Evolutionary conservation across 2,797 vertebrate species (phyloP), one percentile per base, ranked within the genome.

Genomic region (Myripristis jacobus): DNA sequence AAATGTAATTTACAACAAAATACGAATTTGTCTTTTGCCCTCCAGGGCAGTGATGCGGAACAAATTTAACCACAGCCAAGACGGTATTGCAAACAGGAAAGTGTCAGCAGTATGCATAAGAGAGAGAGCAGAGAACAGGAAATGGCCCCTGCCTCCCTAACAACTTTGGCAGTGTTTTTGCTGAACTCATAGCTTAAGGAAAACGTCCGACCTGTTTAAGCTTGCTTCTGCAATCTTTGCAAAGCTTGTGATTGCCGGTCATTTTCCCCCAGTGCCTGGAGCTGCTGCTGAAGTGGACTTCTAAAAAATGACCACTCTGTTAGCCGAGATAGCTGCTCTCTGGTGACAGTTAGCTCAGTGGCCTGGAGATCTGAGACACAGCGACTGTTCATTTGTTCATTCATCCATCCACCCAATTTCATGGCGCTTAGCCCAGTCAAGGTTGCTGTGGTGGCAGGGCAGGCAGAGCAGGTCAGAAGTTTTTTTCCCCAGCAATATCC

Each of bases 21-120:
- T 34, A 27, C 34, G 18, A 53, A 50, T 13, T 50, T 51, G 59
- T 55, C 11, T 34, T 51, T 51, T 22, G 8, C 41, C 43, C 65
- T 21, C 43, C 53, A n/a, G 24, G 24, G 10, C n/a, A 21, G 50
- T 60, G 27, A 77, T 56, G 34, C 27, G 8, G n/a, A 27, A 38
- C 53, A 50, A 31, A 15, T 47, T 18, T 3, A 64, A 11, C 3
- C 65, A 59, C 21, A 47, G n/a, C 34, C 25, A 9, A 25, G 16
- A 57, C 72, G 74, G 46, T 2, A 10, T 19, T 38, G 11, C 16
- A 52, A 73, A 78, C 48, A 48, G 5, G 13, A 63, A 53, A 44
- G 4, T 21, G 29, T 51, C 24, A 50, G 53, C 6, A 12, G 13
- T 31, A 4, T 46, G 22, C 34, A 21, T n/a, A n/a, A 34, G 27